Base-by-base conservation (phyloP, 2,888 invertebrate species). In the Onchidella celtica region DNA sequence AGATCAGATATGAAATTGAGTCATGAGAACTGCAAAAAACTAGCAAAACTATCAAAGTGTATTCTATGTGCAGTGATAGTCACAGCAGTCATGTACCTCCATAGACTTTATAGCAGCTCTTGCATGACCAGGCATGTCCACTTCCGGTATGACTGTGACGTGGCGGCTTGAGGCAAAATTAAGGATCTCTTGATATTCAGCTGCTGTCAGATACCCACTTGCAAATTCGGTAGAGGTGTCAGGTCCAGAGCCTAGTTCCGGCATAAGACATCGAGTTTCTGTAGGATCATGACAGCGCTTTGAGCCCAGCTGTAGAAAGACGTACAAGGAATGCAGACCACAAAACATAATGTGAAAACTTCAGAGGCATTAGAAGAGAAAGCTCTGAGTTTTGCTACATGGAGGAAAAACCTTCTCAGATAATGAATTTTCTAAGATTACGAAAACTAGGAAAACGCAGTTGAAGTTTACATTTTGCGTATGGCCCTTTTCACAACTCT, bases 111-210 rank as follows among this genome's bases (percentile, higher is more conserved):
- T 86, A 55, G 89, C 88, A 3, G 90, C 88, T n/a, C 84, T 81
- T 2, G 85, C 79, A 78, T 89, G 87, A 1, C 89, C 87, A 0
- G 88, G 89, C 85, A 87, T 84, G 73, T 88, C 90, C 55, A 90
- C 84, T 81, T 90, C 90, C 14, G 89, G 89, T 72, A 90, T 87
- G 40, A 90, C 87, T 21, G 83, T 63, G n/a, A 88, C 85, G 70
- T 88, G 85, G 11, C 82, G 73, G 9, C 38, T 47, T 11, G 73
- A 61, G 6, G 87, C 87, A n/a, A 79, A 59, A 3, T 17, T 40
- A 11, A 88, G 81, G 29, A 86, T 78, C 11, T 70, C 70, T 34
- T 40, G 24, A 66, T 86, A 86, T 17, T 87, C 84, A 1, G 0
- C 9, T n/a, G 47, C 27, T 0, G 83, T 81, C 47, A 85, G 84